A percentile compares a stretch with the other conserved stretches of the same genome.
These are phyloP conservation scores for Spilarctia lutea DNA, from an alignment of 2,888 invertebrate species.

Conservation along the genomic window DNA sequence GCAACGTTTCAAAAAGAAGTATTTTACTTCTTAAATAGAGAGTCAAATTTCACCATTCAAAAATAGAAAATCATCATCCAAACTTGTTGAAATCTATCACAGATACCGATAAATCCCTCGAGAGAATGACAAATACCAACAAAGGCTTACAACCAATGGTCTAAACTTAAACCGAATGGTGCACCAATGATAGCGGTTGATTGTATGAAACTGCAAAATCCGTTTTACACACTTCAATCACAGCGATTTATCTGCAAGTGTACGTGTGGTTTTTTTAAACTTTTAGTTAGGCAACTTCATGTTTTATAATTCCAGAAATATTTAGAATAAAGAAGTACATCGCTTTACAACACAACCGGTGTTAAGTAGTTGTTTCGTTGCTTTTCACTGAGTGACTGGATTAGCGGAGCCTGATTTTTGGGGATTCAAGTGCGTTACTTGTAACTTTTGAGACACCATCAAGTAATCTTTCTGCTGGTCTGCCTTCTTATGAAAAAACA, in stretches of 20 bases:
- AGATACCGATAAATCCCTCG: constrained; percentile 2
- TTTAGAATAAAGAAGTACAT: too few relatives aligned
- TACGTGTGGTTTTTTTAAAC: neutral
- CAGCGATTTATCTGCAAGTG: constrained; percentile 8
- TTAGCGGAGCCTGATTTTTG: too few relatives aligned
- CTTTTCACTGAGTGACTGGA: too few relatives aligned
- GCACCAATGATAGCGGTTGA: constrained; percentile 9
- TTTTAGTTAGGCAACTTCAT: neutral
- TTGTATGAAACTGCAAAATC: constrained; percentile 17
- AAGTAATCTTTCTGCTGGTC: too few relatives aligned
- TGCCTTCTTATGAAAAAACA: too few relatives aligned
- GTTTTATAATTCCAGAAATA: neutral
- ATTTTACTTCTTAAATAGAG: too few relatives aligned
- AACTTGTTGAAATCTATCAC: neutral
- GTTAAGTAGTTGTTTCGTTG: too few relatives aligned
- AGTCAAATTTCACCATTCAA: neutral
- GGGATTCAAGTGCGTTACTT: too few relatives aligned
- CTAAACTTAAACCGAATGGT: constrained; percentile 17
- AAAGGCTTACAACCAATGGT: constrained; percentile 13
- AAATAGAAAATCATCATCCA: neutral
- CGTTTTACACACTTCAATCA: constrained; percentile 14
- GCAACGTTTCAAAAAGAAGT: too few relatives aligned
- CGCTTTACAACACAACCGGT: too few relatives aligned
- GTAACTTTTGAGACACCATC: too few relatives aligned
- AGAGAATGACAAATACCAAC: constrained; percentile 13